Percentiles rank a stretch among this genome's conserved stretches.
phyloP scores from a whole-genome alignment of 2,888 invertebrate species.

The Folsomia candida region DNA sequence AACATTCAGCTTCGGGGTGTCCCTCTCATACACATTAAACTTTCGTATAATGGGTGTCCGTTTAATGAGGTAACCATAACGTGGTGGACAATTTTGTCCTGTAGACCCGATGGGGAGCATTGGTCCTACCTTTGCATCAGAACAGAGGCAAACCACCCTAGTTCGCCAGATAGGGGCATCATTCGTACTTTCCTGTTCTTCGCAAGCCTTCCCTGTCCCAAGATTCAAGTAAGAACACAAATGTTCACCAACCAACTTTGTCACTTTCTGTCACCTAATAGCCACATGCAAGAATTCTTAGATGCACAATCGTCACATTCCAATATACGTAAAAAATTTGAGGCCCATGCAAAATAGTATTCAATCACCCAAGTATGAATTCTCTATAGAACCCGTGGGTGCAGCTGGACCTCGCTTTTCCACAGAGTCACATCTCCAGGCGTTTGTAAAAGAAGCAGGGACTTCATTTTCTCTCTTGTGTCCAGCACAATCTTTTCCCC shows the following conservation, averaged over 20 bases:
- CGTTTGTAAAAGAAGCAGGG: conserved; percentile 34
- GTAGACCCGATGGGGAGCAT: conserved; percentile 60
- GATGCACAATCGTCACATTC: no score
- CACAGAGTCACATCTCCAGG: conserved; percentile 54
- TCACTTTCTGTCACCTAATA: background rate
- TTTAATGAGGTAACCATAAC: no score
- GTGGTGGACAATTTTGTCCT: no score
- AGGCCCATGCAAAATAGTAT: no score
- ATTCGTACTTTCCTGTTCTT: conserved; percentile 52
- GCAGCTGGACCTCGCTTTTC: conserved; percentile 70
- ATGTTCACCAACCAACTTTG: background rate
- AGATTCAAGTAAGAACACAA: conserved; percentile 50
- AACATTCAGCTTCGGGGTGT: background rate
- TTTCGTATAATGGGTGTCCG: conserved; percentile 16
- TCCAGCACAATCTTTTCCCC: conserved; percentile 49
- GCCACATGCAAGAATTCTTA: no score
- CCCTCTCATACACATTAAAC: background rate
- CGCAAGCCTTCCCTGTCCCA: conserved; percentile 52
- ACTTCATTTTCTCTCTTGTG: conserved; percentile 44
- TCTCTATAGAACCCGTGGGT: conserved; percentile 78
- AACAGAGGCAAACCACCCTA: conserved; percentile 54
- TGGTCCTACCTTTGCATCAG: conserved; percentile 66
- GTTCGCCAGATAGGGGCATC: conserved; percentile 43
- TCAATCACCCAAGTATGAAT: no score
- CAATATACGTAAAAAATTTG: no score